A percentile compares a stretch with the other conserved stretches of the same genome.
phyloP scores from a whole-genome alignment of 1,140 invertebrate genomes.

The Plutomurus gul region DNA sequence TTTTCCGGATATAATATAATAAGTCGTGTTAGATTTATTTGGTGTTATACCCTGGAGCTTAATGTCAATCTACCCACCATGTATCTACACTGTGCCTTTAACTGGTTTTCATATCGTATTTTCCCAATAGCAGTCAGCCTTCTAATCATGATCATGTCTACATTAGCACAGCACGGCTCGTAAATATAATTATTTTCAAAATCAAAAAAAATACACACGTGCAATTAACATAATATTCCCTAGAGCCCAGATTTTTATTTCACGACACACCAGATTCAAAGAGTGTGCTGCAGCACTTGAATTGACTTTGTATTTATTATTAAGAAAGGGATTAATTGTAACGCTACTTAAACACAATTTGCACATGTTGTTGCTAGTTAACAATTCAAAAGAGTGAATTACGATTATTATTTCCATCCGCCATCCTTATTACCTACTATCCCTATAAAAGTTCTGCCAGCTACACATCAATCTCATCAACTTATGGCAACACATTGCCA shows the following conservation, averaged over 20 bases:
- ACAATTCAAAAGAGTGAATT: no score
- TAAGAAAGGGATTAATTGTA: no score
- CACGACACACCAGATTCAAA: neutral
- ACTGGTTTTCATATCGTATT: no score
- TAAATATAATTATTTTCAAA: slow-evolving; percentile 8
- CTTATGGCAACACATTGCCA: no score
- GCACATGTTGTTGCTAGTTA: no score
- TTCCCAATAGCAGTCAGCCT: neutral
- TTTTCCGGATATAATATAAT: slow-evolving; percentile 1
- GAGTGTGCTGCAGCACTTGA: neutral
- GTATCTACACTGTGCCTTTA: neutral
- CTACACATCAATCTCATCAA: no score
- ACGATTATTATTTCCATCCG: slow-evolving; percentile 19
- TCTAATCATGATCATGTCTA: neutral
- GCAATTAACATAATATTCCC: neutral
- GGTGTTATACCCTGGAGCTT: neutral
- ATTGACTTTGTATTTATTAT: no score
- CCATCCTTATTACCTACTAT: neutral
- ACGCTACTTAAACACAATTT: no score
- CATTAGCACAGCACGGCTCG: neutral
- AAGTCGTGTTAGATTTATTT: no score
- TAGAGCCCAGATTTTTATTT: neutral
- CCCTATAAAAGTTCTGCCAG: neutral
- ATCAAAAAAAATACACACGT: neutral
- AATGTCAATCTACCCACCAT: neutral